A percentile compares a stretch with the other conserved stretches of the same genome.
phyloP scores from a whole-genome alignment of 37 sponge, comb jelly and placozoan species.

The Ephydatia muelleri region DNA sequence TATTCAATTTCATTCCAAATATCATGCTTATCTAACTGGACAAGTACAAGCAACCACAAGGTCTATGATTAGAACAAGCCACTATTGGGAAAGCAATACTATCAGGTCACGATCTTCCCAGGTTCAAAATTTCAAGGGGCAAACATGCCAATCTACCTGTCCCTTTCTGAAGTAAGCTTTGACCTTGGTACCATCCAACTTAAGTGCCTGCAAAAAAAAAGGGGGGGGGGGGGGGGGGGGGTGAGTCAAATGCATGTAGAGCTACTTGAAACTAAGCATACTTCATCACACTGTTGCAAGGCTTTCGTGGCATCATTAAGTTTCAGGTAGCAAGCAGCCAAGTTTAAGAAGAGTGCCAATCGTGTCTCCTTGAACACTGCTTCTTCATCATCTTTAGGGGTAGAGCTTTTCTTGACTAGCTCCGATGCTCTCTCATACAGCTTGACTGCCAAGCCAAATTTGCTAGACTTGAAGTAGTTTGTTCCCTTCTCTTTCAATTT shows the following conservation, averaged over 20 bases:
- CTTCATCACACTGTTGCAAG: conserved; percentile 67
- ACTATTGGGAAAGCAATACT: too few species aligned
- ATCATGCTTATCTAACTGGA: too few species aligned
- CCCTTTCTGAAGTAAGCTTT: conserved; percentile 93
- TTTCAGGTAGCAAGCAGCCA: conserved; percentile 82
- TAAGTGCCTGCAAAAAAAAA: conserved; percentile 53
- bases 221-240: neutral
- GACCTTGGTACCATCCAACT: conserved; percentile 69
- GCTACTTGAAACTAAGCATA: neutral
- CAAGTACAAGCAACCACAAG: too few species aligned
- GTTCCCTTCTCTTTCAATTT: conserved; percentile 82
- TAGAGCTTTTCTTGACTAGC: conserved; percentile 47
- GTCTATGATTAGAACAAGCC: too few species aligned
- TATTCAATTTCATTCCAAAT: too few species aligned
- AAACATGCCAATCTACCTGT: conserved; percentile 84
- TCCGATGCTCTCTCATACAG: conserved; percentile 73
- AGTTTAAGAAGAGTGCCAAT: conserved; percentile 72
- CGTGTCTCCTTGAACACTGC: conserved; percentile 45
- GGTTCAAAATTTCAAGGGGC: too few species aligned
- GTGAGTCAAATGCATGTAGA: neutral
- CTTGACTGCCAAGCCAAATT: conserved; percentile 75
- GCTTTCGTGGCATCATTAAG: conserved; percentile 51
- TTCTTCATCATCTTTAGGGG: conserved; percentile 68
- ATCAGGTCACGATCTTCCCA: too few species aligned
- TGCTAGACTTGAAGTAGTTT: conserved; percentile 79